Conservation (phyloP, 2,797 vertebrate genomes). For the Tympanoctomys barrerae region DNA sequence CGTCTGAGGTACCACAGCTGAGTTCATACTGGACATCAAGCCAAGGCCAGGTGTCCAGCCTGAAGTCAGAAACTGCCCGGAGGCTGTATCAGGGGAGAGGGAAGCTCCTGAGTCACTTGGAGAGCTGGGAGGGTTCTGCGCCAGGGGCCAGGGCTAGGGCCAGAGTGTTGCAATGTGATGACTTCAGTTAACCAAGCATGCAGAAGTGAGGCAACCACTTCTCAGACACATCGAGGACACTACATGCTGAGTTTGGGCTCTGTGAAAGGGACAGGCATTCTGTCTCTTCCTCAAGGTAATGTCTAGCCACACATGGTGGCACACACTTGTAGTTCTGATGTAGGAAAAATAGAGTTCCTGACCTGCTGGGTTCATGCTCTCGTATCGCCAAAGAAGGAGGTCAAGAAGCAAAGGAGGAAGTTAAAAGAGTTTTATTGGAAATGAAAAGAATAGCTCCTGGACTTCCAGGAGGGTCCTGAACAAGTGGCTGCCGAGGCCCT, state of each 20-base stretch:
- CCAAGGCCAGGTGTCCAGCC: not conserved
- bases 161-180: not conserved
- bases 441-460: not conserved
- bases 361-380: not conserved
- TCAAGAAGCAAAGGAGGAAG: not conserved
- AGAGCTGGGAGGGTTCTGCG: not conserved
- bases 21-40: not conserved
- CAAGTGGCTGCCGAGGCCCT: not conserved
- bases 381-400: not conserved
- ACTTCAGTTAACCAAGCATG: not conserved
- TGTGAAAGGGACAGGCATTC: not conserved
- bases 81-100: not conserved
- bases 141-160: slow-evolving; percentile 6
- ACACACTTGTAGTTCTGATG: not conserved
- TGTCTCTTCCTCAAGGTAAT: not conserved
- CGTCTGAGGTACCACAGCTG: not conserved
- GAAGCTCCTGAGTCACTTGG: not conserved
- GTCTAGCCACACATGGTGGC: not conserved
- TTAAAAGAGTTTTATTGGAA: not conserved
- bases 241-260: not conserved
- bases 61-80: not conserved
- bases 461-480: not conserved
- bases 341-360: not conserved
- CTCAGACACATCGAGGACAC: not conserved
- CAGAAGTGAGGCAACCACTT: not conserved